Conservation (phyloP, 35 echinoderm and acorn worm species). For the Antedon bifida region DNA sequence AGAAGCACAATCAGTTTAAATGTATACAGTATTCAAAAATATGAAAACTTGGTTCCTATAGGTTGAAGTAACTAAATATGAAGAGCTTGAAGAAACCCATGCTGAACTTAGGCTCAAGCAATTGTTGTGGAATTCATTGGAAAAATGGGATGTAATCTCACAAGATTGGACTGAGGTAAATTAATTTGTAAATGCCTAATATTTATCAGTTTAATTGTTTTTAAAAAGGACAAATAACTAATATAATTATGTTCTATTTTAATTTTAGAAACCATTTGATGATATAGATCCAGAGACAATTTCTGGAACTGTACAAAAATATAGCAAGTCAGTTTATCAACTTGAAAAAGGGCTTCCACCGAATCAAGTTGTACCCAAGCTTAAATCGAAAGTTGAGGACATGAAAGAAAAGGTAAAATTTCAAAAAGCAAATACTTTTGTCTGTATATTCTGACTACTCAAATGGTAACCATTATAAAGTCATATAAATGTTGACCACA, state of each 20-base stretch:
- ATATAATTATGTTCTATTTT: neutral
- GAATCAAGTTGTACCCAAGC: slow-evolving; percentile 87
- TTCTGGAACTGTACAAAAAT: slow-evolving; percentile 57
- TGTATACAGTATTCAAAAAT: too few species aligned
- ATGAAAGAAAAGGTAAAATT: slow-evolving; percentile 97
- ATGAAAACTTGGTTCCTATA: slow-evolving; percentile 8
- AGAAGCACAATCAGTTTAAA: too few species aligned
- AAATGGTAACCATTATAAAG: too few species aligned
- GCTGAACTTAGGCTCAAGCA: slow-evolving; percentile 93
- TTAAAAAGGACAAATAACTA: too few species aligned
- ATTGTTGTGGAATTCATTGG: slow-evolving; percentile 85
- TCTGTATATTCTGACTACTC: too few species aligned
- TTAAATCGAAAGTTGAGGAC: slow-evolving; percentile 81
- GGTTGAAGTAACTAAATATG: slow-evolving; percentile 96
- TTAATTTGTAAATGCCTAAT: too few species aligned
- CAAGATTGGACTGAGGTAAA: slow-evolving; percentile 60
- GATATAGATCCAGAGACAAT: slow-evolving; percentile 65
- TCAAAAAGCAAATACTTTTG: neutral
- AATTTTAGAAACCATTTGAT: slow-evolving; percentile 33
- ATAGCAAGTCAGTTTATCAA: slow-evolving; percentile 86
- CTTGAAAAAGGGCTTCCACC: slow-evolving; percentile 91
- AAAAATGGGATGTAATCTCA: slow-evolving; percentile 78
- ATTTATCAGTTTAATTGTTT: too few species aligned
- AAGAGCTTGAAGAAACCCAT: slow-evolving; percentile 90
- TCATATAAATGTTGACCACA: too few species aligned